Evolutionary conservation across 2,797 vertebrate genomes (phyloP).

Genomic region (Anomalospiza imberbis): DNA sequence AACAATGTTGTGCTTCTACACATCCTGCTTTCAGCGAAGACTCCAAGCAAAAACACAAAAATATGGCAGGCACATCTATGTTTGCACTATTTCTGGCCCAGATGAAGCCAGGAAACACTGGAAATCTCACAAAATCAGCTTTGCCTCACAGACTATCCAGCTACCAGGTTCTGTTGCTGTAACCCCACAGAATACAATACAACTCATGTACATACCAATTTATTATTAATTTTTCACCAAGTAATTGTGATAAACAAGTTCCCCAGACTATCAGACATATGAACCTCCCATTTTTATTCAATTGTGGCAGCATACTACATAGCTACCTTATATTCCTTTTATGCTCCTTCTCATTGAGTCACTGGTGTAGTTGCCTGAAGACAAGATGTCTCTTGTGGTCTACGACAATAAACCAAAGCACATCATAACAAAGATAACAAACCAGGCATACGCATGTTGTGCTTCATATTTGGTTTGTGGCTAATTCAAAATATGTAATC

Average conservation of each 20-base stretch:
- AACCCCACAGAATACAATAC: background rate
- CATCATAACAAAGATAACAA: background rate
- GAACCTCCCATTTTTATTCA: background rate
- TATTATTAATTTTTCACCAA: background rate
- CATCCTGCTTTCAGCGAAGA: slow-evolving; percentile 20
- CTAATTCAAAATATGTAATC: background rate
- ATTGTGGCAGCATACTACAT: background rate
- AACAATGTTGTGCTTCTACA: slow-evolving; percentile 45
- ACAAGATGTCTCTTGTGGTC: background rate
- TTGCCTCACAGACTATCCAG: background rate
- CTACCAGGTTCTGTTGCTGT: background rate
- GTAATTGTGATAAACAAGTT: background rate
- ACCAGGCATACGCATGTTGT: background rate
- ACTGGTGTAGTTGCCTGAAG: background rate
- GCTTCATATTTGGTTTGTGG: background rate
- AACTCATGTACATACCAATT: background rate
- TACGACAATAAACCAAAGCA: background rate
- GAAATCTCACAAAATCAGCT: slow-evolving; percentile 29
- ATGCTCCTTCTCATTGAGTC: background rate
- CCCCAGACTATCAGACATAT: background rate
- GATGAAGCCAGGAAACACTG: background rate
- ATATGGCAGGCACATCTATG: slow-evolving; percentile 2
- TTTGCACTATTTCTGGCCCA: slow-evolving; percentile 41
- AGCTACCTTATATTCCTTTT: background rate
- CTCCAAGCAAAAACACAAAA: slow-evolving; percentile 37